Conservation (phyloP, 2,113 vertebrate species). For the Halichoerus grypus region DNA sequence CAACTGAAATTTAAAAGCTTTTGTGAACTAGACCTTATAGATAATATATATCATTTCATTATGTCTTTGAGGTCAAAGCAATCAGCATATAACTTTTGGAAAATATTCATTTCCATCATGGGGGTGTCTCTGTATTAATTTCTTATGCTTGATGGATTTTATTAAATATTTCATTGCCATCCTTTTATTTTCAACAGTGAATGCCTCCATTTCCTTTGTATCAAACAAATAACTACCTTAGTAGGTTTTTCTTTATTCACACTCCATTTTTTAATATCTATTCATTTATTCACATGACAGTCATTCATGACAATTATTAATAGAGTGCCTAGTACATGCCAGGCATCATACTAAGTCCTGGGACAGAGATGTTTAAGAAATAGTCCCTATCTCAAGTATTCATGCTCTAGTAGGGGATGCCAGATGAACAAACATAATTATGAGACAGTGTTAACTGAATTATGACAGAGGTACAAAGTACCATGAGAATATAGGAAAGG, state of each 20-base stretch:
- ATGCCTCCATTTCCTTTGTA: constrained; percentile 39
- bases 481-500: neutral
- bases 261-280: neutral
- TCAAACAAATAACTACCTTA: constrained; percentile 58
- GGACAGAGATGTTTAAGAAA: neutral
- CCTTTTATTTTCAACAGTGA: constrained; percentile 64
- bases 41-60: constrained; percentile 64
- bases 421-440: constrained; percentile 13
- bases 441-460: neutral
- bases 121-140: constrained; percentile 51
- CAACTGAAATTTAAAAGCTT: constrained; percentile 53
- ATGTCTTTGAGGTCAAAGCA: constrained; percentile 65
- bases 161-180: constrained; percentile 63
- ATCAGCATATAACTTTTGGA: constrained; percentile 44
- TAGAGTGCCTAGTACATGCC: neutral
- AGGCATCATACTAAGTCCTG: neutral
- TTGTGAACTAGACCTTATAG: constrained; percentile 43
- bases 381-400: neutral
- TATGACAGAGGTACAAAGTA: neutral
- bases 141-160: constrained; percentile 64
- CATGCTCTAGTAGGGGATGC: neutral
- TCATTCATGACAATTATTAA: neutral
- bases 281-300: constrained; percentile 39
- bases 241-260: constrained; percentile 45
- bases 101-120: constrained; percentile 57